Conservation (phyloP, 2,888 invertebrate genomes). For the Aphidius colemani region DNA sequence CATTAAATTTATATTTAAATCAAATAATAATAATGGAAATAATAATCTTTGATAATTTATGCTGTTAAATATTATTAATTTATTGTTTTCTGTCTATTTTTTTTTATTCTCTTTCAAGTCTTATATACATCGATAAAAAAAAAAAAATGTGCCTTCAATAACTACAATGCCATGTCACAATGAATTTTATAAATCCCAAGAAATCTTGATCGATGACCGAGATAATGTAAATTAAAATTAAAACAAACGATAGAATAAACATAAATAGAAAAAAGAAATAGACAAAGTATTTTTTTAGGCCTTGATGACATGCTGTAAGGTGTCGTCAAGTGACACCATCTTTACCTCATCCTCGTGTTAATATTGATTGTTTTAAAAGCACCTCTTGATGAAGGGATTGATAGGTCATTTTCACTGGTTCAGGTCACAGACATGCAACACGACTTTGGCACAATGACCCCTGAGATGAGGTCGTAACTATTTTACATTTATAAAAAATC, state of each 20-base stretch:
- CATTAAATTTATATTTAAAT: too few species aligned
- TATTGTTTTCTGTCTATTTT: too few species aligned
- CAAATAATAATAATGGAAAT: too few species aligned
- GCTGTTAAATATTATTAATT: too few species aligned
- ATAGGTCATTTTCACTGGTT: constrained; percentile 22
- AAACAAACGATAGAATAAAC: background rate
- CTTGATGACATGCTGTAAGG: too few species aligned
- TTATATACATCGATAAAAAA: too few species aligned
- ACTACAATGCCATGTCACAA: too few species aligned
- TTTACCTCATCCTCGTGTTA: too few species aligned
- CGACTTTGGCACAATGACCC: constrained; percentile 47
- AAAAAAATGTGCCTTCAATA: too few species aligned
- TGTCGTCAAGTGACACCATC: too few species aligned
- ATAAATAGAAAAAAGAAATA: constrained; percentile 3
- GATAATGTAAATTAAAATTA: background rate
- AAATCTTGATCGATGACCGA: background rate
- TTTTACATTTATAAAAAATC: constrained; percentile 18
- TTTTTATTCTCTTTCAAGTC: too few species aligned
- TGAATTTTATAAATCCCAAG: background rate
- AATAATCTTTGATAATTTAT: too few species aligned
- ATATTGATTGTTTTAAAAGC: background rate
- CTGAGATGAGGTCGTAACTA: constrained; percentile 38
- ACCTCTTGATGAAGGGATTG: constrained; percentile 33
- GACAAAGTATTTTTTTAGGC: constrained; percentile 2
- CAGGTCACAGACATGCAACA: constrained; percentile 42